Evolutionary conservation across 2,888 invertebrate genomes (phyloP).

Genomic region (Nephrotoma guestfalica): DNA sequence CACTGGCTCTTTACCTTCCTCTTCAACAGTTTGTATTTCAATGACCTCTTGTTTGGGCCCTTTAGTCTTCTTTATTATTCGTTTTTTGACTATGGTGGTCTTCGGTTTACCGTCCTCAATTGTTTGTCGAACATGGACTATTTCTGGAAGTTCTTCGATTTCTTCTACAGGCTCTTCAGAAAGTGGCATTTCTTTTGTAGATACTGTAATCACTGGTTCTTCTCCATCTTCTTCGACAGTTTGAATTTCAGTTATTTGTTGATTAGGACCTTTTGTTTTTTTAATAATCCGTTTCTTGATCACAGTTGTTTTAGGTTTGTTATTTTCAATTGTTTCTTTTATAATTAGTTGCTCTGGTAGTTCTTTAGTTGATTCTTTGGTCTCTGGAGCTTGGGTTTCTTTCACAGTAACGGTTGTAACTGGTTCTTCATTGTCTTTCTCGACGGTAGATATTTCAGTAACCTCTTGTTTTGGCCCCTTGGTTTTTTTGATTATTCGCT

Average conservation of each 20-base stretch:
- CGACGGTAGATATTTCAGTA: conserved; percentile 32
- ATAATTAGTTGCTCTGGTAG: conserved; percentile 16
- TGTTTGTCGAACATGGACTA: conserved; percentile 31
- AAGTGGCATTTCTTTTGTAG: conserved; percentile 13
- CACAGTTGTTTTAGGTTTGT: conserved; percentile 25
- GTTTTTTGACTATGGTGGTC: conserved; percentile 3
- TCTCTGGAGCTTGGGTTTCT: conserved; percentile 8
- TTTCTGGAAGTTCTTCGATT: conserved; percentile 23
- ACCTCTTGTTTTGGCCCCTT: conserved; percentile 22
- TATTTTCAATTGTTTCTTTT: conserved; percentile 29
- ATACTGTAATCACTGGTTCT: conserved; percentile 28
- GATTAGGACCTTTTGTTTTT: conserved; percentile 29
- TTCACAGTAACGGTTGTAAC: conserved; percentile 22
- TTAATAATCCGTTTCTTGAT: conserved; percentile 34
- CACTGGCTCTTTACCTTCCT: conserved; percentile 23
- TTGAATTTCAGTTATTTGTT: conserved; percentile 31
- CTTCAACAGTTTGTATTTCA: conserved; percentile 27
- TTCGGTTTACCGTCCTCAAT: conserved; percentile 24
- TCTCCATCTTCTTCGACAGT: conserved; percentile 32
- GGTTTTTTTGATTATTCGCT: conserved; percentile 20
- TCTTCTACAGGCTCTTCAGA: conserved; percentile 25
- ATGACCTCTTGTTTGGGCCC: conserved; percentile 25
- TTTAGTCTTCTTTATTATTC: conserved; percentile 22
- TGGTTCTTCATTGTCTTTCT: conserved; percentile 27
- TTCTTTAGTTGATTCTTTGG: conserved; percentile 16